Evolutionary conservation across 1,140 invertebrate species (phyloP), one percentile per base, ranked within the genome.

Genomic region (Saccostrea glomerata): DNA sequence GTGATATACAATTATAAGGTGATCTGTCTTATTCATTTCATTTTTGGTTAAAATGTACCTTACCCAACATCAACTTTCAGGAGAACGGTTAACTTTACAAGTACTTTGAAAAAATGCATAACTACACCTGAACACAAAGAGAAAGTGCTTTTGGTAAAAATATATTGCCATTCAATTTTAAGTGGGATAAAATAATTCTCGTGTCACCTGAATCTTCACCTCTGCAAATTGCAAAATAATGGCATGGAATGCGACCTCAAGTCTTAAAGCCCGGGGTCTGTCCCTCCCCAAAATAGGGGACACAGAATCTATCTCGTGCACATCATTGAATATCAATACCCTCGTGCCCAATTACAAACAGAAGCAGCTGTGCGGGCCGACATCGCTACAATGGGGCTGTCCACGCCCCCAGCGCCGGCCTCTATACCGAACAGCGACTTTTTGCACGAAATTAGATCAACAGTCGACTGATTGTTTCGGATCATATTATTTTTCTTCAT

Each of bases 271-370:
- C 82, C 54, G 47, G 54, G 82, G 40, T 23, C 20, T 36, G 56
- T 30, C 30, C 84, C 84, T 60, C 84, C 84, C 82, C 56, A 85
- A 85, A 36, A 85, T 25, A 25, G 6, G 20, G 82, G 47, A 84
- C 54, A 25, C 55, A 85, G 9, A 85, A 60, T 60, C 9, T 63
- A 11, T 25, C 56, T 63, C 84, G 56, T 85, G 84, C 84, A 85
- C 84, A 36, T 85, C 55, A 85, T 85, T 85, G 23, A 60, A 58
- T 85, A 85, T 85, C 84, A 56, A 85, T 85, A 30, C 20, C 56
- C 55, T 58, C n/a, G 36, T 58, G n/a, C 84, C 25, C 84, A 60
- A 63, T 63, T 85, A 85, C 55, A 85, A 85, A 85, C 23, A 58
- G 55, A 30, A 56, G 56, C 84, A 85, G 84, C 84, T 85, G 84